Conservation (phyloP, 2,113 vertebrate species). For the Cyphomyrus discorhynchus region DNA sequence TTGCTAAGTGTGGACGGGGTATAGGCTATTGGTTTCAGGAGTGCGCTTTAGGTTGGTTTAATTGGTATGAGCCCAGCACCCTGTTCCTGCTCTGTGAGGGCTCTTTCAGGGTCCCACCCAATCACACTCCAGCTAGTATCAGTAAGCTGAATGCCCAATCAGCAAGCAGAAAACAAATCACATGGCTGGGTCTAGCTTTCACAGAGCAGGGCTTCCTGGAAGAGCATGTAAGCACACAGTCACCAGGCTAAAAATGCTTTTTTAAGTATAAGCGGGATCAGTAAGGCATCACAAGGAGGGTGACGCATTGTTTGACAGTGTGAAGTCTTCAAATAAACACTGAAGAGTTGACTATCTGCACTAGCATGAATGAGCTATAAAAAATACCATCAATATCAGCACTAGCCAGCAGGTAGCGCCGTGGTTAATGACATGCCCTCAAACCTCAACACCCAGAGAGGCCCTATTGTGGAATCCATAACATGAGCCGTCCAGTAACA, state of each 20-base stretch:
- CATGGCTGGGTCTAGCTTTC: neutral
- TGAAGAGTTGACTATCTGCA: neutral
- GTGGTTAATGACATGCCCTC: neutral
- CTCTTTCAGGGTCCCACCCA: neutral
- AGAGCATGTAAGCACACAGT: neutral
- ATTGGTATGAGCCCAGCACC: neutral
- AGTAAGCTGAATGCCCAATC: neutral
- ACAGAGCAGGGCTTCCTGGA: neutral
- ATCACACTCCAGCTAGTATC: neutral
- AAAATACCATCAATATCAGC: neutral
- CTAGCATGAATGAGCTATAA: neutral
- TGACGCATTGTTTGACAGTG: neutral
- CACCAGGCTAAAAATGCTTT: neutral
- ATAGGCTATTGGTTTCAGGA: neutral
- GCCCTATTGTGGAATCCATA: neutral
- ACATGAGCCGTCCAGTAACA: neutral
- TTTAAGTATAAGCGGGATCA: neutral
- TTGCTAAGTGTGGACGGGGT: neutral
- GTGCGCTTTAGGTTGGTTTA: neutral
- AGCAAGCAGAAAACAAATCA: neutral
- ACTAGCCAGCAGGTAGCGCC: neutral
- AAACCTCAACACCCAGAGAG: neutral
- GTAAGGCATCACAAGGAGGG: neutral
- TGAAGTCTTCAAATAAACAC: neutral
- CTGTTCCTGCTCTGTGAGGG: neutral